Percentiles rank a stretch among this genome's conserved stretches.
These are phyloP conservation scores for Esperia sulphurella DNA, from an alignment of 2,888 invertebrate genomes.

Conservation along the genomic window DNA sequence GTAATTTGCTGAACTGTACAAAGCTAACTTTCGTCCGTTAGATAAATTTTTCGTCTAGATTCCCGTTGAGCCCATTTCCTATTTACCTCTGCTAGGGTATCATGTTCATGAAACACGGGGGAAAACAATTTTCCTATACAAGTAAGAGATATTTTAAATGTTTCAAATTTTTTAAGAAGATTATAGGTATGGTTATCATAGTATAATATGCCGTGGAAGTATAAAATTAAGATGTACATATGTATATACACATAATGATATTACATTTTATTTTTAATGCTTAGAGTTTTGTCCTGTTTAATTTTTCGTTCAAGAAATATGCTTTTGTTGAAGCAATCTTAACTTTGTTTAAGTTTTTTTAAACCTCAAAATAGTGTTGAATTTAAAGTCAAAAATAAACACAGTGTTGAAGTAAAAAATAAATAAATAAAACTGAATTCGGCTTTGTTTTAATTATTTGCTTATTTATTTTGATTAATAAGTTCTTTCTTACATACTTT, in stretches of 20 bases:
- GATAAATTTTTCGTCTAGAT: constrained; percentile 35
- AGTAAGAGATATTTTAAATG: constrained; percentile 29
- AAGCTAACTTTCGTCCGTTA: constrained; percentile 53
- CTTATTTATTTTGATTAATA: constrained; percentile 35
- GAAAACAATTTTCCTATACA: constrained; percentile 22
- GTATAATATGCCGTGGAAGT: constrained; percentile 44
- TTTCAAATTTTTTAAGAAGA: constrained; percentile 38
- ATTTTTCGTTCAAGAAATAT: constrained; percentile 22
- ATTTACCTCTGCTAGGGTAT: constrained; percentile 23
- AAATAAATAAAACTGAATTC: neutral
- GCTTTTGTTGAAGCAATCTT: neutral
- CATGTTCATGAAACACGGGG: constrained; percentile 2
- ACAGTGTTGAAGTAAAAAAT: neutral
- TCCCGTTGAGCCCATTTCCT: constrained; percentile 37
- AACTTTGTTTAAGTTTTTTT: neutral
- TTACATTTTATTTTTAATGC: constrained; percentile 53
- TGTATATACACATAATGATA: constrained; percentile 73
- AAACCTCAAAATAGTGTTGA: neutral
- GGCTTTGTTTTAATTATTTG: constrained; percentile 14
- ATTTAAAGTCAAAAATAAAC: constrained; percentile 8
- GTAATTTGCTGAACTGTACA: constrained; percentile 45
- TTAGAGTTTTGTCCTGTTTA: constrained; percentile 43
- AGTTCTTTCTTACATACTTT: neutral
- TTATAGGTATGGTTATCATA: constrained; percentile 37
- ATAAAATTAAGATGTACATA: constrained; percentile 66